Base-by-base conservation (phyloP, 2,888 invertebrate species). In the Allophyes oxyacanthae region DNA sequence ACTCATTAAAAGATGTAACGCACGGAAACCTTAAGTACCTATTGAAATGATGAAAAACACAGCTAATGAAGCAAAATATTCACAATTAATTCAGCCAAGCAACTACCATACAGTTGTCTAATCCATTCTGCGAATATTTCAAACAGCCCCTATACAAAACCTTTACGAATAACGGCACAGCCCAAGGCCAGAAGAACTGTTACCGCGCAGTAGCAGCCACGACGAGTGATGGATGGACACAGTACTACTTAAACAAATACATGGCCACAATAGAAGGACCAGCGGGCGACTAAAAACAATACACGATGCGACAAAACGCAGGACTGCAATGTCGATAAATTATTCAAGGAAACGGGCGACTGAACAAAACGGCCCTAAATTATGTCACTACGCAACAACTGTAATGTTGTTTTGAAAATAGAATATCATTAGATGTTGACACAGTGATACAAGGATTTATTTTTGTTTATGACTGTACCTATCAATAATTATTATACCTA, bases 201-300 rank as follows among this genome's bases (percentile, higher is more conserved):
- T 83, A 89, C 91, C 91, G 84, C 87, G 87, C 91, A 87, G 91
- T 91, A 91, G 91, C 90, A 76, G 79, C 84, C 84, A 77, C 82
- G 69, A 75, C 71, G 72, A 49, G 82, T 85, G 90, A 88, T 87
- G 84, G 86, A 89, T 87, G 62, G 55, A 42, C 63, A 58, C 66
- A 74, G 67, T 66, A 82, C 85, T 83, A 82, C 86, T 81, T 83
- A 85, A 85, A 84, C 85, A 83, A 76, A 66, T 59, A 15, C 53
- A 20, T 30, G 48, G 54, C 61, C 60, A 78, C 75, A 74, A 76
- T 65, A 42, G 42, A 56, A 56, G 38, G 43, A 59, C 61, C 87
- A 86, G 87, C 88, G 78, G 85, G 88, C 52, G 75, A 60, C 77
- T 60, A 85, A 83, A 89, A 81, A 89, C 86, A 86, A 87, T 82